Percentiles rank a stretch among this genome's conserved stretches.
Evolutionary conservation across 2,888 invertebrate genomes (phyloP).

Genomic region (Chalcosyrphus nemorum): DNA sequence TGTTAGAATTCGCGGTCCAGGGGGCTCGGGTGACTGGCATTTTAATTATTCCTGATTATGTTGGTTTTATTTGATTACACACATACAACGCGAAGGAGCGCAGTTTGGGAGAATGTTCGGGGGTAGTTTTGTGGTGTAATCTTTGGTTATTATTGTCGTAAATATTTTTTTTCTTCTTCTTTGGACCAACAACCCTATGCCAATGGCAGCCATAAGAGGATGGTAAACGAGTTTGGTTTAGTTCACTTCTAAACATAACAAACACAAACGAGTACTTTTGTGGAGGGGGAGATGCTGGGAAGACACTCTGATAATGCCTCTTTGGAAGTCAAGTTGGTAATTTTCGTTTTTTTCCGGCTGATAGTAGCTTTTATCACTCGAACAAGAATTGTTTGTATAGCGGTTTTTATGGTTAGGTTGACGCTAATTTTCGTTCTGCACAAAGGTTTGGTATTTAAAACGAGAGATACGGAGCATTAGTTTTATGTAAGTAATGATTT

Average conservation of each 20-base stretch:
- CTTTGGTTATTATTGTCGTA: constrained; percentile 46
- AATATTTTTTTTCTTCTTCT: constrained; percentile 27
- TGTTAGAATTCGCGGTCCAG: constrained; percentile 24
- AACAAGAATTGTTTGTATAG: constrained; percentile 23
- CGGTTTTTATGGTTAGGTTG: constrained; percentile 17
- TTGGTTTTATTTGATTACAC: constrained; percentile 68
- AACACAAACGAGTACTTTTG: neutral
- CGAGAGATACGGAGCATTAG: constrained; percentile 16
- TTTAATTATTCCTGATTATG: constrained; percentile 71
- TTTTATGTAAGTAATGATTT: constrained; percentile 33
- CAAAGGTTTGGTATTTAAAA: constrained; percentile 13
- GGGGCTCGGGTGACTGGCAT: constrained; percentile 45
- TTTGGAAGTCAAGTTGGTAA: constrained; percentile 6
- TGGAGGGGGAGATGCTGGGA: neutral
- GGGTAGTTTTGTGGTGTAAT: constrained; percentile 46
- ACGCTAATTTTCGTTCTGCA: constrained; percentile 28
- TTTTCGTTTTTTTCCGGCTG: constrained; percentile 40
- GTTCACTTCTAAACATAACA: constrained; percentile 2
- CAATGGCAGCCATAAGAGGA: constrained; percentile 35
- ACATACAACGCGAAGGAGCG: constrained; percentile 12
- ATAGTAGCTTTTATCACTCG: constrained; percentile 46
- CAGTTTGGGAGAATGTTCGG: neutral
- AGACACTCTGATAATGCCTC: neutral
- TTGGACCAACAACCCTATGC: constrained; percentile 1
- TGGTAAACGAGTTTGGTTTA: constrained; percentile 35